Conservation (phyloP, 92 coral and sea anemone genomes). For the Hydrozoanthus gracilis region DNA sequence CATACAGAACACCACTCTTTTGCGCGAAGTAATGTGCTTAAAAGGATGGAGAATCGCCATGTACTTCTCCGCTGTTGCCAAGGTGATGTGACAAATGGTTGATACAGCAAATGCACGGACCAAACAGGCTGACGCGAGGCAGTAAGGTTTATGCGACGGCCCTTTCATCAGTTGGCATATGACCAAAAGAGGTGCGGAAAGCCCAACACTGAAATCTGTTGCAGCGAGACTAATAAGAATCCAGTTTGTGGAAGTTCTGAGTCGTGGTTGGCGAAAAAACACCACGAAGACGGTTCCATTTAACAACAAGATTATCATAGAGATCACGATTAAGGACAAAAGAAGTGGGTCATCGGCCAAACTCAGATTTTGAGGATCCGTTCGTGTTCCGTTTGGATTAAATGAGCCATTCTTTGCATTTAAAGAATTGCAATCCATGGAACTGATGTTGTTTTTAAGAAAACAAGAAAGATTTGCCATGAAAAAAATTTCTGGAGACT, state of each 20-base stretch:
- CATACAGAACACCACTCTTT: conserved; percentile 46
- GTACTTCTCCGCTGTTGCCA: conserved; percentile 79
- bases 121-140: conserved; percentile 25
- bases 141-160: background rate
- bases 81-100: conserved; percentile 74
- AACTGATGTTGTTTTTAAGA: background rate
- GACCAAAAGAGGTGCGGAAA: conserved; percentile 18
- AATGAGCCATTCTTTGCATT: background rate
- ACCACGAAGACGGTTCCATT: conserved; percentile 38
- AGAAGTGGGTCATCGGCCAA: conserved; percentile 1
- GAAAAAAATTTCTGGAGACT: background rate
- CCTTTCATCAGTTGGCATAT: background rate
- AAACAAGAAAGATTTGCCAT: background rate
- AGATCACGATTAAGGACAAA: background rate
- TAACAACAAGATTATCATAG: conserved; percentile 6
- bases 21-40: conserved; percentile 66
- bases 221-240: conserved; percentile 39
- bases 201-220: conserved; percentile 31
- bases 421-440: background rate
- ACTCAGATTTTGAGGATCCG: background rate
- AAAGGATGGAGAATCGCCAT: conserved; percentile 79
- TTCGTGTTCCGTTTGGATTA: background rate
- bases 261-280: conserved; percentile 31
- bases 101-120: conserved; percentile 54
- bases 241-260: conserved; percentile 41